Base-by-base conservation (phyloP, 2,888 invertebrate species). In the Periphyllus acericola region DNA sequence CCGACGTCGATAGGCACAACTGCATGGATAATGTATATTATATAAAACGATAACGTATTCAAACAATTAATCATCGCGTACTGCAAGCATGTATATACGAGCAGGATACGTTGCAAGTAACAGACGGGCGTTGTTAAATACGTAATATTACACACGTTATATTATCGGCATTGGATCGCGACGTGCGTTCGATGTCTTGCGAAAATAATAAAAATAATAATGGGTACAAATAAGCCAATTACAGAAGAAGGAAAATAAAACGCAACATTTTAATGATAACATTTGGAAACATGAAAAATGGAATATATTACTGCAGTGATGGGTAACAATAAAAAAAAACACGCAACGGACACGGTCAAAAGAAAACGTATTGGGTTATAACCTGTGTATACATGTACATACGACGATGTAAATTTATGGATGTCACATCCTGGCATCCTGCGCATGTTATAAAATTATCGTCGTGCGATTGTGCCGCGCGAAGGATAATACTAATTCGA, bases 331-430 rank as follows among this genome's bases (percentile, higher is more conserved):
- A 68, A 1, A 66, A n/a, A n/a, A 8, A 14, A 21, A 40, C 81
- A 81, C 81, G 81, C 68, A 19, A 40, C 81, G 81, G 66, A 81
- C 40, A 66, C 29, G 29, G 9, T 80, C 36, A 68, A 68, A 81
- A 81, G 11, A 68, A 81, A 81, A 68, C 40, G 29, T 68, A 60
- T 78, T 11, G 21, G 25, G 36, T 36, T 36, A 36, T 60, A 29
- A 36, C 8, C 79, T n/a, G 55, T 25, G 32, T 21, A 25, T 60
- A 25, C 25, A 9, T 55, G 55, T 55, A 55, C 14, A 55, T 55
- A 9, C 19, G 19, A 3, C 3, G 3, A 55, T 19, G 19, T 55
- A 60, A 21, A 25, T 21, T 25, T 25, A 60, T 25, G 25, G 25
- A 60, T 60, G 60, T 25, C 60, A 25, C 8, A 21, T 21, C 2